Conservation (phyloP, 1,140 invertebrate species). For the Augochlora pura region DNA sequence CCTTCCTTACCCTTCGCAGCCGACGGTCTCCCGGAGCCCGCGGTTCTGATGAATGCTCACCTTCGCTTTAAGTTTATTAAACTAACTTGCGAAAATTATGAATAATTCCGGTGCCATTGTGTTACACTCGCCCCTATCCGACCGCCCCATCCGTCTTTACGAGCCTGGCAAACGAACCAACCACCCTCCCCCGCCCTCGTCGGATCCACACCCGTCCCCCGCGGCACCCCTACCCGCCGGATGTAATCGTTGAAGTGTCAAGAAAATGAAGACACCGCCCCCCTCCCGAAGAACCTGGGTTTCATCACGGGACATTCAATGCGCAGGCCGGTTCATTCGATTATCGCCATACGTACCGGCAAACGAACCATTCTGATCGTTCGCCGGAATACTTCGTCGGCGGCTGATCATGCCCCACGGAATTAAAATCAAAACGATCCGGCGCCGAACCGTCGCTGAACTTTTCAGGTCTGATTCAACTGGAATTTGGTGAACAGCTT, state of each 20-base stretch:
- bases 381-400: no score
- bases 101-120: constrained; percentile 71
- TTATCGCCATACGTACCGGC: background rate
- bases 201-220: background rate
- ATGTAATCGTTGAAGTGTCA: constrained; percentile 11
- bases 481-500: no score
- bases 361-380: constrained; percentile 10
- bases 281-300: constrained; percentile 4
- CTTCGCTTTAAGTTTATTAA: constrained; percentile 72
- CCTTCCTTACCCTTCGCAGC: constrained; percentile 61
- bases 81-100: constrained; percentile 73
- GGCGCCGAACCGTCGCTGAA: no score
- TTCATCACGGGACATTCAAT: constrained; percentile 8
- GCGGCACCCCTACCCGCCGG: background rate
- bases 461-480: no score
- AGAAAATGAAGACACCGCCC: constrained; percentile 38
- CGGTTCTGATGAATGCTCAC: constrained; percentile 70
- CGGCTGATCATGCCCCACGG: no score
- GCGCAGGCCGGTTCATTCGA: background rate
- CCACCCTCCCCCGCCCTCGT: background rate
- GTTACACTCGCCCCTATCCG: constrained; percentile 40
- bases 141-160: constrained; percentile 35
- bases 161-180: background rate
- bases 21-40: constrained; percentile 48
- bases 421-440: background rate